Evolutionary conservation across 2,888 invertebrate genomes (phyloP).

Genomic region (Unio delphinus): DNA sequence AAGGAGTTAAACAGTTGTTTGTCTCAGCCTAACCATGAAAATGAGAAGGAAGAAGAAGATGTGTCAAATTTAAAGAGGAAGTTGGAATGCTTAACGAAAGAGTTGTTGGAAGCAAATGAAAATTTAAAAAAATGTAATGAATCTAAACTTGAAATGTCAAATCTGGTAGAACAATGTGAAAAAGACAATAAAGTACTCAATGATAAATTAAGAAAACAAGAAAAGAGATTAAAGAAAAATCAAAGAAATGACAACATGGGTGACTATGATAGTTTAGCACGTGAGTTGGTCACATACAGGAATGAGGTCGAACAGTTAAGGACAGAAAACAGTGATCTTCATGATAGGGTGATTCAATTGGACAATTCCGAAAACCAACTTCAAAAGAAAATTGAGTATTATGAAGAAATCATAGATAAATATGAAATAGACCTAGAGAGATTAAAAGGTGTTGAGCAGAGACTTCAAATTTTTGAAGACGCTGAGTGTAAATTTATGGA

Average conservation of each 20-base stretch:
- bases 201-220: constrained; percentile 31
- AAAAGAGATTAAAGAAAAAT: constrained; percentile 32
- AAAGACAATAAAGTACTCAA: constrained; percentile 27
- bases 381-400: constrained; percentile 18
- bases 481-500: constrained; percentile 50
- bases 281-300: constrained; percentile 34
- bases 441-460: constrained; percentile 26
- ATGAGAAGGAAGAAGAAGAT: constrained; percentile 8
- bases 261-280: constrained; percentile 37
- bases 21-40: constrained; percentile 12
- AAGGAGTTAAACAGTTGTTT: constrained; percentile 17
- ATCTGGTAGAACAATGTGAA: constrained; percentile 22
- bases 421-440: constrained; percentile 20
- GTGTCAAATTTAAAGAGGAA: constrained; percentile 1
- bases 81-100: constrained; percentile 3
- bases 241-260: constrained; percentile 33
- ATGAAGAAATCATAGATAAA: constrained; percentile 24
- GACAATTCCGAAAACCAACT: constrained; percentile 42
- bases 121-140: constrained; percentile 5
- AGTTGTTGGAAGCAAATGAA: constrained; percentile 6
- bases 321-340: constrained; percentile 46
- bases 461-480: constrained; percentile 39
- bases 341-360: constrained; percentile 45
- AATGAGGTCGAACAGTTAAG: constrained; percentile 41
- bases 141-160: constrained; percentile 14